Evolutionary conservation across 2,888 invertebrate genomes (phyloP).

Genomic region (Ashinkailepas kermadecensis): DNA sequence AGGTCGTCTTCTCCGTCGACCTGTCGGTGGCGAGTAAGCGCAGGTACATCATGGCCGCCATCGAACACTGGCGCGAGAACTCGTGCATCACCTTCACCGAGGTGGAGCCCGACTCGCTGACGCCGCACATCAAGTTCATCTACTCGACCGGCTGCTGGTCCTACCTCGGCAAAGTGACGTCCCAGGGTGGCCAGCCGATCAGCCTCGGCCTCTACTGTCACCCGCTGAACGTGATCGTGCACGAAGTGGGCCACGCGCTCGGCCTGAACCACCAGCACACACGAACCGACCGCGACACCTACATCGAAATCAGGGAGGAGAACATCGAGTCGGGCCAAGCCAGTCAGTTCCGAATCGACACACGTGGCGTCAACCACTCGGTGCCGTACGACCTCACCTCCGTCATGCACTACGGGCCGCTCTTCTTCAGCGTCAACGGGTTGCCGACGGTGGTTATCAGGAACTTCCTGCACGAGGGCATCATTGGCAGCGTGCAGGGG

Average conservation of each 20-base stretch:
- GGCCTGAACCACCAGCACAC: constrained; percentile 26
- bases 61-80: background rate
- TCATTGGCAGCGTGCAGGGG: background rate
- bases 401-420: constrained; percentile 27
- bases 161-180: background rate
- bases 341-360: background rate
- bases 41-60: background rate
- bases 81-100: constrained; percentile 23
- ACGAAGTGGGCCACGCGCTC: constrained; percentile 24
- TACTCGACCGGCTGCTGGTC: constrained; percentile 24
- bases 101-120: background rate
- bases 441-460: constrained; percentile 14
- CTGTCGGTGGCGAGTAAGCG: background rate
- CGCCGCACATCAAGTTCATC: constrained; percentile 1
- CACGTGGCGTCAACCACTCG: background rate
- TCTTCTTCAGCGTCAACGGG: constrained; percentile 14
- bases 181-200: background rate
- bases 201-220: constrained; percentile 17
- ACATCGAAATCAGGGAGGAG: constrained; percentile 23
- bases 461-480: constrained; percentile 3
- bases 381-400: constrained; percentile 29
- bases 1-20: background rate
- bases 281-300: constrained; percentile 25
- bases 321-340: background rate
- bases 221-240: constrained; percentile 17